These are phyloP conservation scores for Aphelenchoides fujianensis DNA, from an alignment of 1,140 invertebrate species.

Conservation along the genomic window DNA sequence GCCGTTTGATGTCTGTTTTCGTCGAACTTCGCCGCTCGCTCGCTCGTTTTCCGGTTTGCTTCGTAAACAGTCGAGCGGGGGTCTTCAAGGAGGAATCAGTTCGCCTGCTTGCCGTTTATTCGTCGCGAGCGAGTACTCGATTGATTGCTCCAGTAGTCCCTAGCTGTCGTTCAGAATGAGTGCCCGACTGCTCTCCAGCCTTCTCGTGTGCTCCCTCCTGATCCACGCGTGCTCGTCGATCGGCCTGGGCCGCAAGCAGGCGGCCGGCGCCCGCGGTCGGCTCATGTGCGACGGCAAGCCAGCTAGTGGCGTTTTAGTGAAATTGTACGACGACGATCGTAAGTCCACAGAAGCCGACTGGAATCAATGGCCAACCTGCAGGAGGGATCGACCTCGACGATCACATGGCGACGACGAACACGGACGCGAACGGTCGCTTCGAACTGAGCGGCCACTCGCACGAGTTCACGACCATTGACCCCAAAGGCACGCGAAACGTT, in stretches of 20 bases:
- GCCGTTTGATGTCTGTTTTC: no score
- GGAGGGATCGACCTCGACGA: slow-evolving; percentile 18
- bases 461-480: slow-evolving; percentile 24
- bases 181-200: no score
- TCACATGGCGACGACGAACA: neutral
- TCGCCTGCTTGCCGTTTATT: no score
- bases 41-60: no score
- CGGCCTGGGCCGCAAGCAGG: slow-evolving; percentile 5
- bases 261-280: slow-evolving; percentile 7
- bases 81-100: no score
- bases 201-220: no score
- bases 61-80: no score
- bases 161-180: no score
- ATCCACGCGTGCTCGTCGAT: no score
- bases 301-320: slow-evolving; percentile 27
- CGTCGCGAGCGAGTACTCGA: no score
- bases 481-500: neutral
- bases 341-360: slow-evolving; percentile 10
- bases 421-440: slow-evolving; percentile 10
- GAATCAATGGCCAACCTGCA: neutral
- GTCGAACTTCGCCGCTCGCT: no score
- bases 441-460: neutral
- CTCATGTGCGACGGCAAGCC: slow-evolving; percentile 23
- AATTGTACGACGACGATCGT: slow-evolving; percentile 50
- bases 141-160: no score